Evolutionary conservation across 2,797 vertebrate genomes (phyloP), one percentile per base, ranked within the genome.

Genomic region (Eospalax fontanierii): DNA sequence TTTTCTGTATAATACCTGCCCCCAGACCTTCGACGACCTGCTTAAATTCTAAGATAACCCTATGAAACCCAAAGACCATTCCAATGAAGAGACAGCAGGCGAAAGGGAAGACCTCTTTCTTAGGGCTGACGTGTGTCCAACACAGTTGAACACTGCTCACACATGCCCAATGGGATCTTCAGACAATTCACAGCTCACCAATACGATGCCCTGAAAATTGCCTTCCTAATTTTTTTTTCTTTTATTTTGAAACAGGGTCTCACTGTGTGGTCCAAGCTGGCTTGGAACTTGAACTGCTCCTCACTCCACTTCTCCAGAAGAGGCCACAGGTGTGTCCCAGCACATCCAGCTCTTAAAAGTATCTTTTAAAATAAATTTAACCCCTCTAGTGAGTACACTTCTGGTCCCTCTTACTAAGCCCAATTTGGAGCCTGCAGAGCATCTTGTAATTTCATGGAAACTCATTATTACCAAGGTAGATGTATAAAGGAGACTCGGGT

Each of bases 141-240:
- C 1, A 0, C 7, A 15, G 2, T 6, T 11, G 5, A 33, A 2
- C 59, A 65, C 4, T 19, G 30, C 8, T 30, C 2, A 0, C 30
- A 22, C 14, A 6, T 0, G 6, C 28, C 15, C 6, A 1, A 4
- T 1, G 57, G 7, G 9, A 18, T 33, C 71, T 35, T 24, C 66
- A 30, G 22, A 50, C 0, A 18, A 40, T 19, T 79, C 15, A 19
- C 30, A 46, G 33, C 14, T 74, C 70, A 33, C 19, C 46, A 22
- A 0, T 2, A 11, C n/a, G 2, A 80, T 0, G 15, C 70, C 73
- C 80, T 66, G 28, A n/a, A 80, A 54, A 54, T 24, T 0, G 3
- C 14, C 24, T 15, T 73, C 35, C 8, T 33, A 18, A 43, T n/a
- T 75, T 46, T 26, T 18, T 28, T 33, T 50, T 46, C 7, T 28